Conservation (phyloP, 2,113 vertebrate genomes). For the Globicephala melas region DNA sequence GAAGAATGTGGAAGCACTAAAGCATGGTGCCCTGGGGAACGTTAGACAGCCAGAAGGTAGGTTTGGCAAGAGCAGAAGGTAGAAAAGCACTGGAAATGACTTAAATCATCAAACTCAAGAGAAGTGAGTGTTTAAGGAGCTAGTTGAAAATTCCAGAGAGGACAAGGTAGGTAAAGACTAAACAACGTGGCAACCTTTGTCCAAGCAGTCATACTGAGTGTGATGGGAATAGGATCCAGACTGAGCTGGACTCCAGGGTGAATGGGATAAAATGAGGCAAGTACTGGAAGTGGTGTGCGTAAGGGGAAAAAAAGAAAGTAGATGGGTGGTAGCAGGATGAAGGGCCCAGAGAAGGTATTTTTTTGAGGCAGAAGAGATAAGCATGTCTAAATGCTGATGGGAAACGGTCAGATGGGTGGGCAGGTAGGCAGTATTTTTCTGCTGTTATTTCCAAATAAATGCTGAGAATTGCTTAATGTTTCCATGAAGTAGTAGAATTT, state of each 20-base stretch:
- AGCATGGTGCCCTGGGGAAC: not conserved
- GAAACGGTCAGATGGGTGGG: not conserved
- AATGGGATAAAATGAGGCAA: not conserved
- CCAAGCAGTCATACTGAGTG: not conserved
- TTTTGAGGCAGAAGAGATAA: not conserved
- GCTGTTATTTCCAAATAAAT: not conserved
- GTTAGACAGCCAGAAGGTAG: not conserved
- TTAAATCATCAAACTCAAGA: not conserved
- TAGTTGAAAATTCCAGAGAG: not conserved
- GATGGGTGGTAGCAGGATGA: not conserved
- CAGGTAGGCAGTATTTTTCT: not conserved
- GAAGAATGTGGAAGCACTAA: not conserved
- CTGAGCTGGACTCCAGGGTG: not conserved
- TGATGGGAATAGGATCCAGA: not conserved
- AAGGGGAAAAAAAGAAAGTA: not conserved
- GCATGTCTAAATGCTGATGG: not conserved
- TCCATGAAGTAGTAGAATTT: not conserved
- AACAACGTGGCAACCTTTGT: not conserved
- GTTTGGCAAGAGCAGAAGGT: not conserved
- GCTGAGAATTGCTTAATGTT: not conserved
- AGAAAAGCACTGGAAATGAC: not conserved
- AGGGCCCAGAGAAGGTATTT: not conserved
- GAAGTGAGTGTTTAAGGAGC: not conserved
- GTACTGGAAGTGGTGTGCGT: not conserved
- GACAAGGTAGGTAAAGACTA: not conserved